Base-by-base conservation (phyloP, 2,797 vertebrate genomes). In the Falco naumanni region DNA sequence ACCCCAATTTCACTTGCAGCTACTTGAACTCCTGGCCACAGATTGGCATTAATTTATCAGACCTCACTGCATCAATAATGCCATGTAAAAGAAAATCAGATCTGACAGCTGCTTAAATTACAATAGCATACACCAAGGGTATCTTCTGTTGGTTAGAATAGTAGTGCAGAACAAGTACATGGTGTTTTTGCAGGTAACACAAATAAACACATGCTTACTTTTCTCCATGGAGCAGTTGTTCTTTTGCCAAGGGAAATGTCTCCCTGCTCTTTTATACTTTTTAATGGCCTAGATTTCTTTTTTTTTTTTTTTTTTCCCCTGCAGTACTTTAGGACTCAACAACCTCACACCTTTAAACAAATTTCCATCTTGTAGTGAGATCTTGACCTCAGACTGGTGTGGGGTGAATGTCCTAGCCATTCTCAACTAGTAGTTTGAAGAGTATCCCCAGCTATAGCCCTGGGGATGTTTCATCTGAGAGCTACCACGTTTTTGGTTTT, bases 31-130 rank as follows among this genome's bases (percentile, higher is more conserved):
- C 5, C 1, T 69, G 69, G 59, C 63, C 20, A 45, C 13, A 41
- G 37, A 63, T 45, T 60, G 65, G 13, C 47, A 90, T 69, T 61
- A 68, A n/a, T 86, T 87, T 83, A 70, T 93, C 79, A 88, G 77
- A 65, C 43, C 59, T 72, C 59, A 56, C 33, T 70, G 28, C 56
- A 88, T 48, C 63, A 86, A 61, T 37, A 65, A 59, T 74, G 47
- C 15, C 34, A 79, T 37, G 79, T 72, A 81, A 89, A 94, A 91
- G 53, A 87, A 78, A 88, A 90, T 71, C 15, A 50, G 13, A 41
- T 79, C 41, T 93, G 85, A 84, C 91, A 94, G 74, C 39, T 90
- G 72, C n/a, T 76, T 84, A 63, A 84, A 82, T 71, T 88, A 34
- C 37, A 75, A 20, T 17, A 69, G 29, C 13, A 50, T 51, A 78